Conservation (phyloP, 1,140 invertebrate species). For the Ladona fulva region DNA sequence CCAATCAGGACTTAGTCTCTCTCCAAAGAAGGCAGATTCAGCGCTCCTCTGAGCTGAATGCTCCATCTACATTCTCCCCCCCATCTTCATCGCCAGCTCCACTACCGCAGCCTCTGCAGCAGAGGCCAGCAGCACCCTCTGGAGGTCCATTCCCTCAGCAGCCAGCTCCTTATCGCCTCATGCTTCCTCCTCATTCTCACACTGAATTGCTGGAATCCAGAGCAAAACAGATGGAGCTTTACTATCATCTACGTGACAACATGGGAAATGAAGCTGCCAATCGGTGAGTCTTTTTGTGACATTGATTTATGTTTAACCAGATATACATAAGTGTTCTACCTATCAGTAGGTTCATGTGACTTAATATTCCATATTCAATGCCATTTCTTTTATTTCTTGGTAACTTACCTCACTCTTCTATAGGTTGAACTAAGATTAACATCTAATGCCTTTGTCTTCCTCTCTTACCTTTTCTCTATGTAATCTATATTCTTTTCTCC, state of each 20-base stretch:
- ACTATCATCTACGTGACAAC: not conserved
- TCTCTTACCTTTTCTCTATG: too few species aligned
- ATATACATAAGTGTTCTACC: too few species aligned
- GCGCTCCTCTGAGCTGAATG: not conserved
- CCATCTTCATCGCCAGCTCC: constrained; percentile 26
- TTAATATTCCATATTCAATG: too few species aligned
- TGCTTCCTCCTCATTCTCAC: not conserved
- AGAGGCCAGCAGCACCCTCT: not conserved
- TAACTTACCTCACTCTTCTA: too few species aligned
- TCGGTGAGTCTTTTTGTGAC: not conserved
- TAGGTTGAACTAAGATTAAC: too few species aligned
- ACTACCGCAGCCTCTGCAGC: constrained; percentile 12
- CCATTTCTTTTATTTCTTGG: too few species aligned
- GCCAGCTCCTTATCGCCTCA: not conserved
- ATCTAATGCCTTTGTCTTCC: too few species aligned
- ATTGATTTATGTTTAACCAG: too few species aligned
- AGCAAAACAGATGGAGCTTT: not conserved
- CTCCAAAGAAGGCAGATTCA: not conserved
- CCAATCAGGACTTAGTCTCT: not conserved
- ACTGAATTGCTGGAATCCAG: not conserved
- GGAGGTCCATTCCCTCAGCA: not conserved
- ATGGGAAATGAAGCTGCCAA: not conserved
- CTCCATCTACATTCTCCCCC: constrained; percentile 26
- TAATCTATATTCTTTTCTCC: too few species aligned
- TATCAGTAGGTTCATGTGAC: too few species aligned